Percentiles rank a stretch among this genome's conserved stretches.
These are phyloP conservation scores for Homalodisca vitripennis DNA, from an alignment of 1,140 invertebrate species.

Conservation along the genomic window DNA sequence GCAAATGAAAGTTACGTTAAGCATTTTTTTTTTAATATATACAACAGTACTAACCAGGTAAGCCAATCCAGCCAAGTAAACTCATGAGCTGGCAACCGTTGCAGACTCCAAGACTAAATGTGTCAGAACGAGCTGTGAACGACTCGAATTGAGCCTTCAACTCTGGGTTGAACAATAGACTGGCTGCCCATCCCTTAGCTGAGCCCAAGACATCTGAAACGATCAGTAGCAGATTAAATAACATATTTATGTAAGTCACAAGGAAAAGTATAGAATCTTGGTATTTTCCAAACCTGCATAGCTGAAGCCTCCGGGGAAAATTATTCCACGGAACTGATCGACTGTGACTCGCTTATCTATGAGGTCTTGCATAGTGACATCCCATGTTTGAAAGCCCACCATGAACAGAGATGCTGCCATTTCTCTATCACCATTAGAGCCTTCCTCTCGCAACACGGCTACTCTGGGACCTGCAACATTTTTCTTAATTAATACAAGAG, in stretches of 20 bases:
- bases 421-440: conserved; percentile 94
- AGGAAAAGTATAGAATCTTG: no score
- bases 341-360: conserved; percentile 65
- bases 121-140: conserved; percentile 72
- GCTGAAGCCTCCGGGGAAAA: conserved; percentile 97
- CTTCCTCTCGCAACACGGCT: conserved; percentile 94
- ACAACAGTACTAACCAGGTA: no score
- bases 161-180: conserved; percentile 68
- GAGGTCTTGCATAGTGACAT: conserved; percentile 90
- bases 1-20: no score
- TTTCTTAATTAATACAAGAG: no score
- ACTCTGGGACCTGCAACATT: conserved; percentile 68
- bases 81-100: conserved; percentile 98
- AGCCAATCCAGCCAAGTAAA: conserved; percentile 75
- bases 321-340: conserved; percentile 80
- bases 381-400: conserved; percentile 91
- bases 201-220: conserved; percentile 88
- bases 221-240: no score
- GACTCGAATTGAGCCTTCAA: conserved; percentile 69
- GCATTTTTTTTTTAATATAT: no score
- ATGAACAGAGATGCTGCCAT: conserved; percentile 93
- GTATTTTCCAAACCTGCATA: no score
- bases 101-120: conserved; percentile 95
- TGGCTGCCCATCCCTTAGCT: conserved; percentile 96
- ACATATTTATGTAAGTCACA: no score